Conservation (phyloP, 2,888 invertebrate genomes). For the Amphipoea oculea region DNA sequence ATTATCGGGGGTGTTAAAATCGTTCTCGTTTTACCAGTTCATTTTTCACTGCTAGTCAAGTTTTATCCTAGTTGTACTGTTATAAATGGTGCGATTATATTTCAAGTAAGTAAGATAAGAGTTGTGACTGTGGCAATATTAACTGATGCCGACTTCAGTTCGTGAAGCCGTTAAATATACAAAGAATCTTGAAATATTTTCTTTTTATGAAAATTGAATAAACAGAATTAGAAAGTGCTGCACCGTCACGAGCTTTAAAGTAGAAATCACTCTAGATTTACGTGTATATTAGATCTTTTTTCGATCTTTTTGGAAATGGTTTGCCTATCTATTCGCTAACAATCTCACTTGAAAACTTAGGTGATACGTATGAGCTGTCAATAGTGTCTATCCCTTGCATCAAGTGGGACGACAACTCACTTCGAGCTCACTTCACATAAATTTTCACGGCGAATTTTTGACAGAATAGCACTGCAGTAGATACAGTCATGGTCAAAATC, state of each 20-base stretch:
- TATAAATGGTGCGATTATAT: slow-evolving; percentile 31
- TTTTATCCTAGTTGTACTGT: slow-evolving; percentile 41
- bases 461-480: no score
- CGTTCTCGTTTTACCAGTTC: slow-evolving; percentile 49
- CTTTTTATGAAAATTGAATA: background rate
- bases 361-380: background rate
- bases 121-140: background rate
- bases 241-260: background rate
- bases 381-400: no score
- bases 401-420: background rate
- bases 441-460: background rate
- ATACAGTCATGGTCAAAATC: background rate
- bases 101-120: slow-evolving; percentile 10
- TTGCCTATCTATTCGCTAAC: background rate
- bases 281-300: background rate
- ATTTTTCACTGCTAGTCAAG: slow-evolving; percentile 57
- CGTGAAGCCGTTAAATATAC: background rate
- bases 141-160: background rate
- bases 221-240: background rate
- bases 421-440: background rate
- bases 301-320: background rate
- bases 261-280: background rate
- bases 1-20: slow-evolving; percentile 62
- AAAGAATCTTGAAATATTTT: background rate
- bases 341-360: background rate